Conservation (phyloP, 2,888 invertebrate genomes). For the Lordiphosa fenestrarum region DNA sequence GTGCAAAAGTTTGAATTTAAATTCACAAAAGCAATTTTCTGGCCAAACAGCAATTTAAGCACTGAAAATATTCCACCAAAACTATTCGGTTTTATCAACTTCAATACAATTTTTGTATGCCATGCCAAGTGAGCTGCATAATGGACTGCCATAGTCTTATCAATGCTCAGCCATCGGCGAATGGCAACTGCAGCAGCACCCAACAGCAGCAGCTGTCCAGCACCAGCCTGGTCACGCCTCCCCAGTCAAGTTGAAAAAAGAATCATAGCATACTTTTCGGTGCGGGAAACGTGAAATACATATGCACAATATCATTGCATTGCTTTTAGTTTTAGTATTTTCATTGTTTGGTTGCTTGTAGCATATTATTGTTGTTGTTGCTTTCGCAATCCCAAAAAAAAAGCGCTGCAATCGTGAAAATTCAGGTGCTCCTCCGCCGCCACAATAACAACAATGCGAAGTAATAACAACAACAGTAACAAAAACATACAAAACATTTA, state of each 20-base stretch:
- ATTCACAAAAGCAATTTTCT: too few relatives aligned
- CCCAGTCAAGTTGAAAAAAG: constrained; percentile 23
- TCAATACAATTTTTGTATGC: constrained; percentile 24
- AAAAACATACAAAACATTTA: constrained; percentile 6
- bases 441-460: constrained; percentile 12
- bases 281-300: constrained; percentile 25
- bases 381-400: too few relatives aligned
- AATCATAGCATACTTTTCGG: constrained; percentile 55
- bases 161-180: constrained; percentile 54
- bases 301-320: constrained; percentile 22
- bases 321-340: constrained; percentile 18
- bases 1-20: too few relatives aligned
- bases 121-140: constrained; percentile 63
- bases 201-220: constrained; percentile 15
- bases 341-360: constrained; percentile 4
- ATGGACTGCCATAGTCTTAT: constrained; percentile 66
- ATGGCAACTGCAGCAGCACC: background rate
- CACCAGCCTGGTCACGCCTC: constrained; percentile 8
- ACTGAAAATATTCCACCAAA: background rate
- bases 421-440: constrained; percentile 63
- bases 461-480: constrained; percentile 22
- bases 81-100: constrained; percentile 17
- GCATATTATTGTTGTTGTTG: background rate
- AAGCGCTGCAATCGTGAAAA: constrained; percentile 50
- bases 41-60: too few relatives aligned